Evolutionary conservation across 2,888 invertebrate genomes (phyloP), one percentile per base, ranked within the genome.

Genomic region (Cosmorhoe ocellata): DNA sequence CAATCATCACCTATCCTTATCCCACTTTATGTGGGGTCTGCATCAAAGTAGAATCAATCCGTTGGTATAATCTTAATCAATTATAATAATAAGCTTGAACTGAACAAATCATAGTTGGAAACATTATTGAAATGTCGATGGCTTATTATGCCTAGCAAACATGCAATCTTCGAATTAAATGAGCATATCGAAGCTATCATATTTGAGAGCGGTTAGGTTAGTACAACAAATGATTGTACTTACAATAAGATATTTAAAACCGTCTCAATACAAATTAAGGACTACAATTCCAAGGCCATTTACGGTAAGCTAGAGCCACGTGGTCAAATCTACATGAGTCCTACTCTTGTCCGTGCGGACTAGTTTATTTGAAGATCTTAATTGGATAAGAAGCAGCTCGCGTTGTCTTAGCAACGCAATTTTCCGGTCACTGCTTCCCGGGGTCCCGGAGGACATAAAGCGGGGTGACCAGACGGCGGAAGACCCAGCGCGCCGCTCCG

Each of bases 401-500:
- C 22, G 18, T 13, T 38, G 13, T 27, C 22, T 41, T 42, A 33
- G 44, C 30, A 38, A 64, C 68, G 64, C 67, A 71, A 74, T 76
- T 74, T 74, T 70, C 65, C 67, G 64, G 67, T 64, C 56, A 71
- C 61, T 56, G 67, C 64, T 66, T 72, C 58, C 18, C 48, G 49
- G 27, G 64, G 57, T 64, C 63, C 64, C 56, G 38, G 42, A 63
- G 66, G 67, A 61, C 61, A 67, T 64, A 67, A 68, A 64, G 59
- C 62, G 58, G 61, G 61, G 63, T 68, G 67, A 67, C 65, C 71
- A 74, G 73, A 69, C 68, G 59, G 64, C 66, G 66, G 65, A 62
- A 63, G 66, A 7, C 7, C 64, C 68, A 66, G 14, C 7, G 24
- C 7, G 24, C 24, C 24, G 24, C 24, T 1, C 7, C 5, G 24